These are phyloP conservation scores for Pogonocichla stellata DNA, from an alignment of 2,113 vertebrate species.

Conservation along the genomic window DNA sequence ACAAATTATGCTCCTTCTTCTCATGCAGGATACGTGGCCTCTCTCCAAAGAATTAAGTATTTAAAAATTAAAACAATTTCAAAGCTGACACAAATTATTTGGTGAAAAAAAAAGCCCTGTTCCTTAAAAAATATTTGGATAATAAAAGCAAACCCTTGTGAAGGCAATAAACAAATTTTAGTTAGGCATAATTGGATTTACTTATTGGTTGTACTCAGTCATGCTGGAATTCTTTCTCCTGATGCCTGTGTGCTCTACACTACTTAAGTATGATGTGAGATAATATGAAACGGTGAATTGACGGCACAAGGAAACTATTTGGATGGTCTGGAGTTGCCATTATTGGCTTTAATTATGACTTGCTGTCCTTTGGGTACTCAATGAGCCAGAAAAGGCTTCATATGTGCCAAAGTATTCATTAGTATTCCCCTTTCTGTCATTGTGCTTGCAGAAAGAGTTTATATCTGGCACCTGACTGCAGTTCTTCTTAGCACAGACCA, in stretches of 20 bases:
- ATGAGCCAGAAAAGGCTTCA: conserved; percentile 71
- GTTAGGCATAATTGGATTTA: conserved; percentile 41
- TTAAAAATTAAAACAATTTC: conserved; percentile 45
- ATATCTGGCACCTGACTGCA: conserved; percentile 65
- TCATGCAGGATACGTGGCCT: conserved; percentile 41
- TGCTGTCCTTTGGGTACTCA: conserved; percentile 74
- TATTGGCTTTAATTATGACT: conserved; percentile 78
- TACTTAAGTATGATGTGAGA: conserved; percentile 66
- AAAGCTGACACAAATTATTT: conserved; percentile 29
- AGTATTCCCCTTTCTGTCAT: conserved; percentile 73
- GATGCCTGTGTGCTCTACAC: conserved; percentile 44
- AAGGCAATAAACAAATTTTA: conserved; percentile 65
- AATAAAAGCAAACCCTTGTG: conserved; percentile 51
- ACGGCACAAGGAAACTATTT: conserved; percentile 75
- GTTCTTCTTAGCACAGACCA: conserved; percentile 42
- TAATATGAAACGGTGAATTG: conserved; percentile 68
- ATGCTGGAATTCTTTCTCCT: conserved; percentile 61
- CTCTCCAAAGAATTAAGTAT: conserved; percentile 41
- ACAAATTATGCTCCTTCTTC: conserved; percentile 9
- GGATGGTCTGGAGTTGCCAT: conserved; percentile 76
- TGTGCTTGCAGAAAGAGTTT: conserved; percentile 69
- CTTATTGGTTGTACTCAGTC: conserved; percentile 58
- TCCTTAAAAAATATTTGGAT: conserved; percentile 57
- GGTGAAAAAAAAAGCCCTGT: background rate
- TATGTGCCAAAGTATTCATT: conserved; percentile 76